Evolutionary conservation across 2,888 invertebrate species (phyloP), one percentile per base, ranked within the genome.

Genomic region (Tinea semifulvella): DNA sequence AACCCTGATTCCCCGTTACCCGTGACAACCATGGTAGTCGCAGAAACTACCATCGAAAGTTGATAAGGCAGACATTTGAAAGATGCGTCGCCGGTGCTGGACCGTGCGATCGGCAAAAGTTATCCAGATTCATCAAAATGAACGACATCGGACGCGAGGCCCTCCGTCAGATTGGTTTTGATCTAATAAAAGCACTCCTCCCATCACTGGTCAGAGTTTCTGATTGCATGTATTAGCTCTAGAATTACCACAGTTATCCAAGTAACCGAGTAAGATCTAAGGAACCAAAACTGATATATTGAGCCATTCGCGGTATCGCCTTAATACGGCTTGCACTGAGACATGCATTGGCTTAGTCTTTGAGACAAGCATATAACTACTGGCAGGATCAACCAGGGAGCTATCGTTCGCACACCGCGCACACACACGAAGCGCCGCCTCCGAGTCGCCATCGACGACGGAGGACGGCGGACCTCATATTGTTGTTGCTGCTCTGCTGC

Each of bases 1-100:
- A 87, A 87, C 86, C 86, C 86, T 86, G 81, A 87, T 87, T 86
- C 86, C 83, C 86, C 85, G 86, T 87, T 85, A 87, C 85, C 84
- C 85, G 85, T 87, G 75, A 82, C 77, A 73, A 84, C 85, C 85
- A 86, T 84, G 85, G 84, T 85, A 85, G 84, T 77, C 85, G 68
- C 71, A 75, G 80, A 83, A 75, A 77, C 82, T 85, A 85, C 85
- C 85, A 83, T 85, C 85, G 79, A 83, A 69, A 85, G 83, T 83
- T 85, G 85, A 85, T 85, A 85, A 77, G 85, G 84, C 85, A 86
- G 85, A 85, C 77, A 85, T 81, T 84, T 84, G 82, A 84, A 84
- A 77, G 83, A 82, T 74, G 67, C 76, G 81, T 82, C 82, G 79
- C 79, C 80, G 76, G 77, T 68, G 63, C 79, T 55, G 65, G 67